A percentile compares a stretch with the other conserved stretches of the same genome.
These are phyloP conservation scores for Acholoe squamosa DNA, from an alignment of 2,888 invertebrate genomes.

Conservation along the genomic window DNA sequence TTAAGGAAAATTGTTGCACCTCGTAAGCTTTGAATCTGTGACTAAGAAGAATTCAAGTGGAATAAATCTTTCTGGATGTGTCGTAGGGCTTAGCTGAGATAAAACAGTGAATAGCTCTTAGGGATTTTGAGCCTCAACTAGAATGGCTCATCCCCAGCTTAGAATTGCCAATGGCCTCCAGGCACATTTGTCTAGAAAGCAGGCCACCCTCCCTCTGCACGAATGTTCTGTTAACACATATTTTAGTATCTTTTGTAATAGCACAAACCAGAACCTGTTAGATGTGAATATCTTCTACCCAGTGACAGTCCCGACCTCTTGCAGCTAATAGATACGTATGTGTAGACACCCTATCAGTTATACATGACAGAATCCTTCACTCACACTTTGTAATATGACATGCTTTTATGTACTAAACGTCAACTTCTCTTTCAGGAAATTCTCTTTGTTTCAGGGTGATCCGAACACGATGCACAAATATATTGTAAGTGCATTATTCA, in stretches of 20 bases:
- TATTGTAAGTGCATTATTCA: constrained; percentile 51
- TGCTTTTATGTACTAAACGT: constrained; percentile 15
- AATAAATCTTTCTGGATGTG: too few relatives aligned
- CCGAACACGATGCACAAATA: constrained; percentile 35
- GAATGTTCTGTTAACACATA: background rate
- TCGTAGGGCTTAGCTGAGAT: too few relatives aligned
- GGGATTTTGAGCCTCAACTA: too few relatives aligned
- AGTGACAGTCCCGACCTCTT: background rate
- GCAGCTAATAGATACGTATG: background rate
- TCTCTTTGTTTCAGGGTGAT: constrained; percentile 17
- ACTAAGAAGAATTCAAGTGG: too few relatives aligned
- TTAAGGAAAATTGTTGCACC: too few relatives aligned
- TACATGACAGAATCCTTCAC: background rate
- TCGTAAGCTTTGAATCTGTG: too few relatives aligned
- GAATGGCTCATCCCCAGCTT: too few relatives aligned
- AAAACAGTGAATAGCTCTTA: too few relatives aligned
- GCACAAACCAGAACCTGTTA: background rate
- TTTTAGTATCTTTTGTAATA: background rate
- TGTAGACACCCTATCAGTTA: background rate
- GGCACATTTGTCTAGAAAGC: too few relatives aligned
- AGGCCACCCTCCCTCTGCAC: background rate
- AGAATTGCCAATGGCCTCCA: too few relatives aligned
- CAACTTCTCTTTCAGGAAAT: constrained; percentile 43
- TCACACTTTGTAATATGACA: background rate
- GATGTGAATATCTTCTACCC: background rate